Evolutionary conservation across 1,140 invertebrate genomes (phyloP), one percentile per base, ranked within the genome.

Genomic region (Popillia japonica): DNA sequence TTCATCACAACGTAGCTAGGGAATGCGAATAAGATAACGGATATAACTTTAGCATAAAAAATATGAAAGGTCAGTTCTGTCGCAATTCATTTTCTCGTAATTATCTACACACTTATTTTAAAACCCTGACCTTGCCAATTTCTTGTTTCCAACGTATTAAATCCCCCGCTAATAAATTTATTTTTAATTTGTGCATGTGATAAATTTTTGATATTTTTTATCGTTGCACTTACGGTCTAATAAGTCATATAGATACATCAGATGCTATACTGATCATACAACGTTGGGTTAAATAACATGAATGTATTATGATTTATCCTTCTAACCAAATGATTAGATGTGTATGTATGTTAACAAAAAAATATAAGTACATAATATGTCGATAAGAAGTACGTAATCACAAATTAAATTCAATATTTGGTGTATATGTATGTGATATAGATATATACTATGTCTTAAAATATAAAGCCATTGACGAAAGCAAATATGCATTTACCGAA

Each of bases 61-160:
- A 68, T 68, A 68, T 8, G 20, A 68, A 68, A 68, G 61, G 61
- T 68, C 61, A 68, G 61, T 68, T 68, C 61, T 68, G 61, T 68
- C 61, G 23, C 61, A 68, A 68, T 68, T 68, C 22, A 68, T 68
- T 68, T 61, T 68, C 61, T 68, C 11, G 27, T 68, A 68, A 68
- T 68, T 68, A 68, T 68, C 61, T 10, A 22, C 61, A 68, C 61
- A 68, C 22, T 68, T 68, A 68, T 68, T 68, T 68, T 68, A 68
- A 68, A 68, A 11, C 61, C 61, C 61, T 68, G 61, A 68, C 61
- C 61, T 68, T 68, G 61, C 61, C 61, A 68, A 68, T 68, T 34
- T 68, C 48, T 68, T 68, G 61, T 68, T 34, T 68, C 23, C 61
- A 68, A 27, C 22, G 61, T 17, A 68, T 68, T 23, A 7, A 27